Base-by-base conservation (phyloP, 2,797 vertebrate species). In the Gila robusta region DNA sequence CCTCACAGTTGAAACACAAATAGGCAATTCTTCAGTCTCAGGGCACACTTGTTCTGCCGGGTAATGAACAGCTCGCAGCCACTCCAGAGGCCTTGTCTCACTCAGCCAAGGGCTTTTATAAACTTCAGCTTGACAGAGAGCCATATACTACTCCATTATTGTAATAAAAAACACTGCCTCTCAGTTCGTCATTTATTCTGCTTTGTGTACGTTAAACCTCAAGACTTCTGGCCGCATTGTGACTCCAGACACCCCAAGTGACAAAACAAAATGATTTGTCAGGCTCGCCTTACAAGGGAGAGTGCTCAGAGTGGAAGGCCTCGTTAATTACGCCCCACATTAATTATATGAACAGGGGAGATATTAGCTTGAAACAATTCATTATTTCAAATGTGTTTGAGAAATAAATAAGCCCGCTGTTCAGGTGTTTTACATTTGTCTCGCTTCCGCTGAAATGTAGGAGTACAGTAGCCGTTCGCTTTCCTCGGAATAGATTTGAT, bases 341-440 rank as follows among this genome's bases (percentile, higher is more conserved):
- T 84, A 90, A 92, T 93, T 91, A 90, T 85, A 85, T 23, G 72
- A 84, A 37, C 54, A 82, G 41, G 56, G 81, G 41, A 86, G 66
- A 70, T 74, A 82, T 92, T 92, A 86, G 89, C 91, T 90, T 79
- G 77, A 79, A 70, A 77, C 79, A 82, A 91, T 93, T 90, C 54
- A 80, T 93, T 93, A 88, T 89, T 92, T 91, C 88, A 89, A 91
- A 72, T 92, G 90, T 88, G 91, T 89, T 90, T 88, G 89, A 47
- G 76, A 67, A 79, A 83, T 67, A 93, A 93, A 94, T 92, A 89
- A 93, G 89, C 85, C 90, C 87, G 90, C 89, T 92, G 91, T 93
- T 94, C 90, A 95, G 91, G 93, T 94, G 91, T 93, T 92, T 91
- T 77, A 90, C 90, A 93, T 94, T 92, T 89, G 91, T 93, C 91